Evolutionary conservation across 2,113 vertebrate species (phyloP), one percentile per base, ranked within the genome.

Genomic region (Centropristis striata): DNA sequence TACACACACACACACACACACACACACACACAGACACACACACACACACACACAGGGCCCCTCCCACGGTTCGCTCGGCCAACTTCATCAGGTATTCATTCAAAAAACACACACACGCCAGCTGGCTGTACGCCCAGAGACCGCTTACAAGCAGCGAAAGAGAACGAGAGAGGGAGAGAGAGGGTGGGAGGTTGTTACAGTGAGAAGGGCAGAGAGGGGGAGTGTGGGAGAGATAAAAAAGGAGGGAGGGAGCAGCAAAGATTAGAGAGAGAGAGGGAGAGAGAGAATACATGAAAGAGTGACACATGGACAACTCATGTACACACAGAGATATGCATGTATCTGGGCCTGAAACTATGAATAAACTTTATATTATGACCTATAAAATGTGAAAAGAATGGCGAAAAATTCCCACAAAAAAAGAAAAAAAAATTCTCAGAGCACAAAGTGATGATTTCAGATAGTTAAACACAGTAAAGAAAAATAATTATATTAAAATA

Each of bases 31-130:
- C 28, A 59, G 75, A 80, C 55, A 59, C 70, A 71, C 39, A 65
- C 74, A 70, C 54, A 64, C 57, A 58, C 73, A 67, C 79, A 74
- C 78, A 47, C 80, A 50, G 39, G 49, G 88, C 89, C 86, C 90
- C 96, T 93, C 93, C 85, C 92, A 90, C 92, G 79, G 90, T 94
- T 95, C 83, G 87, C 89, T 84, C 92, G 93, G 95, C 95, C 95
- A 96, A 95, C 92, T 96, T 95, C 94, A 97, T 97, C 96, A 97
- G 96, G 96, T 96, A 96, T 96, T 97, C 96, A 97, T 96, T 97
- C 96, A 96, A 94, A 95, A 96, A 95, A 93, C 91, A 92, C 85
- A 90, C 92, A 94, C 90, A 92, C 57, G 90, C 93, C 93, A 93
- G 78, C 90, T 94, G 95, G 96, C 95, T 86, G 88, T 78, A 71